These are phyloP conservation scores for Propithecus deckenii DNA, from an alignment of 2,797 vertebrate species.

Conservation along the genomic window DNA sequence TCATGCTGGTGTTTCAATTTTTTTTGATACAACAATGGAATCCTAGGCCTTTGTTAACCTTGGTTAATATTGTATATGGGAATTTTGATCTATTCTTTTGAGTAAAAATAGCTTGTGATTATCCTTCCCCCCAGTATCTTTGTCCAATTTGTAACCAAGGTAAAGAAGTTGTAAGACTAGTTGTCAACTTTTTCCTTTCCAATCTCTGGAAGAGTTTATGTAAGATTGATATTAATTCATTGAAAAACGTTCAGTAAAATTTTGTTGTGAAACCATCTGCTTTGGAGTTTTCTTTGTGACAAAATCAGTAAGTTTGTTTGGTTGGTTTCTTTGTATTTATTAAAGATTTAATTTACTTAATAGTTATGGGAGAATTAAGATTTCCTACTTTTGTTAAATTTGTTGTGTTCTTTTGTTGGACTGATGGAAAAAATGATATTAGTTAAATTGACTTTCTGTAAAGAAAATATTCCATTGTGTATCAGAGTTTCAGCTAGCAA, in stretches of 20 bases:
- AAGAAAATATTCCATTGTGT: neutral
- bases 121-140: neutral
- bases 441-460: neutral
- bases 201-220: neutral
- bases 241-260: neutral
- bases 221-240: neutral
- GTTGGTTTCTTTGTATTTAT: neutral
- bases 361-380: neutral
- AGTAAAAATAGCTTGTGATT: neutral
- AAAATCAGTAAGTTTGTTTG: neutral
- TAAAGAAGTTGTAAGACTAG: neutral
- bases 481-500: neutral
- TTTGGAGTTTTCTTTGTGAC: neutral
- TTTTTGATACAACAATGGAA: neutral
- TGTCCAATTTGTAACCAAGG: neutral
- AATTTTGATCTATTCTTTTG: neutral
- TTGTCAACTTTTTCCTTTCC: neutral
- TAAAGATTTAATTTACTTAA: neutral
- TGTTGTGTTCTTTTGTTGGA: neutral
- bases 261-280: neutral
- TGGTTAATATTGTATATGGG: neutral
- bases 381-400: neutral
- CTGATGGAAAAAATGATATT: neutral
- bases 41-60: neutral
- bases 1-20: neutral